Evolutionary conservation across 2,888 invertebrate species (phyloP).

Genomic region (Bursaphelenchus okinawaensis): DNA sequence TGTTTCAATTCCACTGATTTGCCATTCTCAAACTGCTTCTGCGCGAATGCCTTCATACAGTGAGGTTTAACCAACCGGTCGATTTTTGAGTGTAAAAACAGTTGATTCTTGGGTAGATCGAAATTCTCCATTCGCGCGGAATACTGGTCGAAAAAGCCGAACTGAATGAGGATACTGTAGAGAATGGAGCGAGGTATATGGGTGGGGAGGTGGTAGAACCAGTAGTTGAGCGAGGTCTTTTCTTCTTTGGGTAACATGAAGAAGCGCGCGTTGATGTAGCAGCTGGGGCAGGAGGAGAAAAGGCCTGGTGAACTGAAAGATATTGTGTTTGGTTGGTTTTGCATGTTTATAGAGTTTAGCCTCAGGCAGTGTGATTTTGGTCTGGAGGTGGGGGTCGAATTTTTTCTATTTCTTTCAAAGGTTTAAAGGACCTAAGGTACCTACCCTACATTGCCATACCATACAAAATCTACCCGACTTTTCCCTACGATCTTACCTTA

Average conservation of each 20-base stretch:
- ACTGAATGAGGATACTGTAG: neutral
- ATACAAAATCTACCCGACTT: no score
- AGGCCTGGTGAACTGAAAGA: neutral
- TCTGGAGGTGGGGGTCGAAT: no score
- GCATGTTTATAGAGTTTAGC: no score
- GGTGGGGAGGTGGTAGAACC: neutral
- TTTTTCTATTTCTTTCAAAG: no score
- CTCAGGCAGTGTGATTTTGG: neutral
- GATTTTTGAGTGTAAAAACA: neutral
- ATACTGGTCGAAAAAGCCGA: conserved; percentile 11
- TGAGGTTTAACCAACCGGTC: neutral
- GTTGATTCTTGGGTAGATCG: conserved; percentile 17
- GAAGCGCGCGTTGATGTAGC: neutral
- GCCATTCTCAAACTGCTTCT: neutral
- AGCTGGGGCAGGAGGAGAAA: neutral
- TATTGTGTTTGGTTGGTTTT: no score
- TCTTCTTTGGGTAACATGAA: neutral
- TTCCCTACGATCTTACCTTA: no score
- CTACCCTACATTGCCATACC: no score
- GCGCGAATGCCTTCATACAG: neutral
- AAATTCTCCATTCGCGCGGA: neutral
- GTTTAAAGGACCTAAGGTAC: no score
- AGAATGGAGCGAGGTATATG: neutral
- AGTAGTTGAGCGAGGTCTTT: neutral
- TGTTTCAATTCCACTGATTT: neutral